A percentile compares a stretch with the other conserved stretches of the same genome.
Conservation (phyloP, 2,113 vertebrate species). For the Camelus bactrianus region DNA sequence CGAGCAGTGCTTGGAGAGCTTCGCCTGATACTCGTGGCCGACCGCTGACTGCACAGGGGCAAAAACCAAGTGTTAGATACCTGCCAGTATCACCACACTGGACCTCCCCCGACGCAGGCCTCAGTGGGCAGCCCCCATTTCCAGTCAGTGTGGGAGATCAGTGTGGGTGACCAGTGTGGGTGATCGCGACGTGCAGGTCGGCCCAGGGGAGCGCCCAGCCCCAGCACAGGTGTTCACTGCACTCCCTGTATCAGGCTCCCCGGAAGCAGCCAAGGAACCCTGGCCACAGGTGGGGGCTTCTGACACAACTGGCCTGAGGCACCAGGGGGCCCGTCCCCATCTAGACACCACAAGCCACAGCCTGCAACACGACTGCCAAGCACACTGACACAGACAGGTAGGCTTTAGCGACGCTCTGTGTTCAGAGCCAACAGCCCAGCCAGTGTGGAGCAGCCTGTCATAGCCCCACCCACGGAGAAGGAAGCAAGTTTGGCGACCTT, state of each 20-base stretch:
- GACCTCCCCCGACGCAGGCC: neutral
- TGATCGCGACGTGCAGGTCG: fast-evolving
- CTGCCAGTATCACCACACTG: neutral
- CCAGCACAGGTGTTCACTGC: neutral
- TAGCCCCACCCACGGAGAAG: fast-evolving
- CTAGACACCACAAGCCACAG: neutral
- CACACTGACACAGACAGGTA: no score
- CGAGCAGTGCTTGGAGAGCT: constrained; percentile 96
- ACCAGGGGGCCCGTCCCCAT: no score
- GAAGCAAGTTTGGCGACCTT: neutral
- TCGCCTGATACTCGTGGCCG: constrained; percentile 96
- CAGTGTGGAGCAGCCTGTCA: neutral
- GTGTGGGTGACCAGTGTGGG: neutral
- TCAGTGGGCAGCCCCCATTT: neutral
- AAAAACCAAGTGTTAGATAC: neutral
- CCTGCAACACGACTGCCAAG: fast-evolving
- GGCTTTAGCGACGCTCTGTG: fast-evolving
- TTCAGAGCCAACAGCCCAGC: fast-evolving
- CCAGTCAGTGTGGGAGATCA: neutral
- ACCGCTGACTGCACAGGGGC: constrained; percentile 93
- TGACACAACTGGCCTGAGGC: fast-evolving
- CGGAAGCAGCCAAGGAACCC: neutral
- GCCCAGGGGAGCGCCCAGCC: no score
- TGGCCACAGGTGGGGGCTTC: neutral
- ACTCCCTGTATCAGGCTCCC: neutral